Conservation (phyloP, 2,113 vertebrate genomes). For the Panthera uncia region DNA sequence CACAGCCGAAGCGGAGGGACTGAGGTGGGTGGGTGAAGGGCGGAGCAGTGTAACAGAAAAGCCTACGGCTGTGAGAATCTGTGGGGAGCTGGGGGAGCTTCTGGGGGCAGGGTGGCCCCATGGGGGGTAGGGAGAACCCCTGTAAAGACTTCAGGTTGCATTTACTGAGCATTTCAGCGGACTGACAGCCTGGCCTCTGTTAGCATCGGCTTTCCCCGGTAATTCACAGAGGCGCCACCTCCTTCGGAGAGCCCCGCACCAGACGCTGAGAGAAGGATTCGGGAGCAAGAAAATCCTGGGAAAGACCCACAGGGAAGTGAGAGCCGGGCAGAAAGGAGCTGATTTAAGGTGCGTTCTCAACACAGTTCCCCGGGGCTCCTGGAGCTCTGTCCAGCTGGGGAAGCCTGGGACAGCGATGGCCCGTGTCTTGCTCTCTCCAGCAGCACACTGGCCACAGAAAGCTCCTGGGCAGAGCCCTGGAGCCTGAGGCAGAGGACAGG, state of each 20-base stretch:
- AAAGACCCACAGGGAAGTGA: not conserved
- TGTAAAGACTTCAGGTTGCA: too few species aligned
- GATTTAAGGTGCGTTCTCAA: too few species aligned
- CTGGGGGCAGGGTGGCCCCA: too few species aligned
- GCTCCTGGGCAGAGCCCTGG: too few species aligned
- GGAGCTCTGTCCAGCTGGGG: not conserved
- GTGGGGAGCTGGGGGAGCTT: not conserved
- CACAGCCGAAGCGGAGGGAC: not conserved
- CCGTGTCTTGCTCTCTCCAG: not conserved
- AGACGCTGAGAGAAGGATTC: not conserved
- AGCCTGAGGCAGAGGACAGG: not conserved
- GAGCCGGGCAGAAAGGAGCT: not conserved
- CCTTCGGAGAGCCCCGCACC: not conserved
- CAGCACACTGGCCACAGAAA: not conserved
- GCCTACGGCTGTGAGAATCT: not conserved
- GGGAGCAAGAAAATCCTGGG: not conserved
- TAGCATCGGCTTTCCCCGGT: too few species aligned
- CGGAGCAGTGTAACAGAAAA: not conserved
- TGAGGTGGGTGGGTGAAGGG: too few species aligned
- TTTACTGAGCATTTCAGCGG: not conserved
- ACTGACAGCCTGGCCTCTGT: not conserved
- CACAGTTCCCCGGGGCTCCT: not conserved
- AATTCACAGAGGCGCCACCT: not conserved
- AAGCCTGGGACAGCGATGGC: rapidly evolving
- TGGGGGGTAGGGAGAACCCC: not conserved